Evolutionary conservation across 2,797 vertebrate genomes (phyloP).

Genomic region (Falco rusticolus): DNA sequence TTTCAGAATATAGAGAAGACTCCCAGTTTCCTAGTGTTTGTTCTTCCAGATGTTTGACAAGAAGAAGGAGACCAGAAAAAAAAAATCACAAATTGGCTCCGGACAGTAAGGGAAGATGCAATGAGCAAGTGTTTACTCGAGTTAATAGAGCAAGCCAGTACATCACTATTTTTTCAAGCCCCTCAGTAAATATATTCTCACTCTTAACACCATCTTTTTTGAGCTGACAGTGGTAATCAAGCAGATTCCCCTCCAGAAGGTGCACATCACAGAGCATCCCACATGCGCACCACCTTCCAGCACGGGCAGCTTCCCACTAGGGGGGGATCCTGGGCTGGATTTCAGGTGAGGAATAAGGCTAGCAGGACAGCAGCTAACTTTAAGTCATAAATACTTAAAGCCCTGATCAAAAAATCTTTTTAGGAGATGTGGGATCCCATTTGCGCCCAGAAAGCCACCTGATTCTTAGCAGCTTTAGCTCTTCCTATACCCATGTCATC

Average conservation of each 20-base stretch:
- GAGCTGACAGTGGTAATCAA: background rate
- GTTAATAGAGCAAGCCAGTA: background rate
- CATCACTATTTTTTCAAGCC: background rate
- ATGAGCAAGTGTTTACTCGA: background rate
- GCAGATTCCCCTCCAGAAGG: background rate
- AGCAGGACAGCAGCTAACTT: background rate
- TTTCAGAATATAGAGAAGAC: background rate
- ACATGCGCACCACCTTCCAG: rapidly evolving
- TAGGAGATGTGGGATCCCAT: background rate
- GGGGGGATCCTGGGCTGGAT: conserved; percentile 19
- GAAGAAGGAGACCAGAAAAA: background rate
- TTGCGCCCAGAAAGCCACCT: background rate
- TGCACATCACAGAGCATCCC: background rate
- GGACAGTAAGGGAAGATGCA: background rate
- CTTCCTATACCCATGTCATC: background rate
- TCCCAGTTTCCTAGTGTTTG: background rate
- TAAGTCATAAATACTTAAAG: background rate
- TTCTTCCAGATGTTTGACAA: background rate
- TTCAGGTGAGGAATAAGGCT: background rate
- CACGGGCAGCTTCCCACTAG: background rate
- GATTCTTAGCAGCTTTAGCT: background rate
- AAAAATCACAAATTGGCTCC: background rate
- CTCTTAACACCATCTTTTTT: background rate
- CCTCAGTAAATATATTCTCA: background rate
- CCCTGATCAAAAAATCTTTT: background rate